These are phyloP conservation scores for Telmatherina bonti DNA, from an alignment of 2,797 vertebrate species.

Conservation along the genomic window DNA sequence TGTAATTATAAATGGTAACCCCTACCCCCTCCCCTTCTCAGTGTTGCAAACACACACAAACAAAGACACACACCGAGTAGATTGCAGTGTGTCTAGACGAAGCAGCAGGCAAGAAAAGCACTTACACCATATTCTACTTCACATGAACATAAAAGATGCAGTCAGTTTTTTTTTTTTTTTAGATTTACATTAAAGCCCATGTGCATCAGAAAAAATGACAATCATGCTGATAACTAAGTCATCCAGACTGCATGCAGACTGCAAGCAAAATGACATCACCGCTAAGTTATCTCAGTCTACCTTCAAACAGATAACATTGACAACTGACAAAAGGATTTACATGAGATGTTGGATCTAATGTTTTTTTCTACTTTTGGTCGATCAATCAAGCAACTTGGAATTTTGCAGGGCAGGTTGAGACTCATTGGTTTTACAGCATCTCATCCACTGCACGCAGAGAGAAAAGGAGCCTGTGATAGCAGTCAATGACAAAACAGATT, in stretches of 20 bases:
- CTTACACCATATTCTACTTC: constrained; percentile 8
- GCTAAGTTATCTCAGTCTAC: background rate
- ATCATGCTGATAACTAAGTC: background rate
- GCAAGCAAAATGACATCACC: background rate
- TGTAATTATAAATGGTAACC: constrained; percentile 19
- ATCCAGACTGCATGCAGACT: background rate
- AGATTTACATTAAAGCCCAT: constrained; percentile 9
- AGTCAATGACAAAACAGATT: background rate
- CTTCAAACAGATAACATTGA: background rate
- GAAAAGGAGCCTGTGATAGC: background rate
- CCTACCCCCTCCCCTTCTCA: constrained; percentile 5
- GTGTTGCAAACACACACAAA: constrained; percentile 15
- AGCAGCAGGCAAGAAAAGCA: constrained; percentile 25
- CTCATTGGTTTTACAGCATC: background rate
- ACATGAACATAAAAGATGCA: constrained; percentile 22
- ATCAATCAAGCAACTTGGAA: background rate
- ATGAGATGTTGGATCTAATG: background rate
- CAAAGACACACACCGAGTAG: constrained; percentile 19
- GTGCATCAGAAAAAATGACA: constrained; percentile 7
- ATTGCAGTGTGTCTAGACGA: constrained; percentile 47
- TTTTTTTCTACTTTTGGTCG: background rate
- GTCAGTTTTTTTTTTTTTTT: constrained; percentile 20
- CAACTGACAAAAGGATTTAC: background rate
- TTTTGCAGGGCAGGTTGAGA: background rate
- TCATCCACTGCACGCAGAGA: background rate